These are phyloP conservation scores for Chrysolina haemoptera DNA, from an alignment of 2,888 invertebrate species.

Conservation along the genomic window DNA sequence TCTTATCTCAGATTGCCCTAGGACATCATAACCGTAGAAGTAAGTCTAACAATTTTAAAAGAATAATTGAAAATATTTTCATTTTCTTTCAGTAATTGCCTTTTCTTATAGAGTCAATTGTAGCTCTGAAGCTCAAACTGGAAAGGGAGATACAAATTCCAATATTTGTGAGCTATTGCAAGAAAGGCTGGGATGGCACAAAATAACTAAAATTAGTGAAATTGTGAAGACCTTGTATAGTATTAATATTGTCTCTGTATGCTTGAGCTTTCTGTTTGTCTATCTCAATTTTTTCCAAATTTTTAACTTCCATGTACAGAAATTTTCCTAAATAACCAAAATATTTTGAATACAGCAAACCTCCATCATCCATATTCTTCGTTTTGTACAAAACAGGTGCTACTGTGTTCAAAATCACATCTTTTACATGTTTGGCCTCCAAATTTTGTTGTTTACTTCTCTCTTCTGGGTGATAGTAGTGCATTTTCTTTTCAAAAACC, in stretches of 20 bases:
- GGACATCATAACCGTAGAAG: constrained; percentile 94
- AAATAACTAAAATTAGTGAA: constrained; percentile 27
- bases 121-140: not conserved
- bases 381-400: constrained; percentile 58
- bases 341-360: constrained; percentile 55
- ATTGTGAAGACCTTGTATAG: constrained; percentile 10
- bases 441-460: constrained; percentile 53
- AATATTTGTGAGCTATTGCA: not conserved
- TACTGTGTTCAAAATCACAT: constrained; percentile 53
- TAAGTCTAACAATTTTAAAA: constrained; percentile 62
- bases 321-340: constrained; percentile 61
- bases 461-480: constrained; percentile 49
- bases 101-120: not conserved
- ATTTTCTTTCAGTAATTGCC: not conserved
- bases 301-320: constrained; percentile 59
- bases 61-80: too few species aligned
- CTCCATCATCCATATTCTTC: constrained; percentile 53
- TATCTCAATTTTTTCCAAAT: constrained; percentile 56
- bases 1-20: constrained; percentile 93
- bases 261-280: constrained; percentile 40
- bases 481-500: constrained; percentile 53
- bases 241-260: not conserved
- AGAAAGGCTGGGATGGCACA: not conserved
- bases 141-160: not conserved
- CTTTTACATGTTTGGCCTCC: constrained; percentile 58